These are phyloP conservation scores for Blastomussa wellsi DNA, from an alignment of 92 coral and sea anemone genomes.

Conservation along the genomic window DNA sequence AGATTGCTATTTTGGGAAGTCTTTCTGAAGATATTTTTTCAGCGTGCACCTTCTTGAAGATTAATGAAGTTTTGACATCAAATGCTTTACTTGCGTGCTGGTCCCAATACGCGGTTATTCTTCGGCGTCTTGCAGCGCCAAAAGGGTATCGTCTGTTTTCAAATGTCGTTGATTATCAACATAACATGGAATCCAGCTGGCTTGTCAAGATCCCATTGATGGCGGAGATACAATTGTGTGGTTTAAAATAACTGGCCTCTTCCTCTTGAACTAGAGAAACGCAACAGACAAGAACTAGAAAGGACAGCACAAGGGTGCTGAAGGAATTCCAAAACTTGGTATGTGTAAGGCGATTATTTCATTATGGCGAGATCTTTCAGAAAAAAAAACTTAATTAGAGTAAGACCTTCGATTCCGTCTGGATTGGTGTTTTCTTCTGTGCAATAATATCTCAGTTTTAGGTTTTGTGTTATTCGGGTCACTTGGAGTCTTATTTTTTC, in stretches of 20 bases:
- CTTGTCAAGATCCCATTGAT: background rate
- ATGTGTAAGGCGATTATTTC: background rate
- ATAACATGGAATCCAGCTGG: background rate
- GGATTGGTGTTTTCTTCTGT: background rate
- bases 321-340: background rate
- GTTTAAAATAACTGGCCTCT: background rate
- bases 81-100: conserved; percentile 3
- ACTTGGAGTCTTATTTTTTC: background rate
- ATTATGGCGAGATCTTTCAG: background rate
- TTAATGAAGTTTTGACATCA: background rate
- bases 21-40: background rate
- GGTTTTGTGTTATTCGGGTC: background rate
- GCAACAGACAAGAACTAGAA: background rate
- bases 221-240: background rate
- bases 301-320: too few relatives aligned
- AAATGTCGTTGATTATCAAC: background rate
- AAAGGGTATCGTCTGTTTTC: background rate
- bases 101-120: background rate
- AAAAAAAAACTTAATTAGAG: background rate
- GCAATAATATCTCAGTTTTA: background rate
- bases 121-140: conserved; percentile 1
- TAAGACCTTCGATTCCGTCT: background rate
- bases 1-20: background rate
- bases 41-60: conserved; percentile 10
- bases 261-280: background rate